Conservation (phyloP, 2,113 vertebrate genomes). For the Vidua macroura region DNA sequence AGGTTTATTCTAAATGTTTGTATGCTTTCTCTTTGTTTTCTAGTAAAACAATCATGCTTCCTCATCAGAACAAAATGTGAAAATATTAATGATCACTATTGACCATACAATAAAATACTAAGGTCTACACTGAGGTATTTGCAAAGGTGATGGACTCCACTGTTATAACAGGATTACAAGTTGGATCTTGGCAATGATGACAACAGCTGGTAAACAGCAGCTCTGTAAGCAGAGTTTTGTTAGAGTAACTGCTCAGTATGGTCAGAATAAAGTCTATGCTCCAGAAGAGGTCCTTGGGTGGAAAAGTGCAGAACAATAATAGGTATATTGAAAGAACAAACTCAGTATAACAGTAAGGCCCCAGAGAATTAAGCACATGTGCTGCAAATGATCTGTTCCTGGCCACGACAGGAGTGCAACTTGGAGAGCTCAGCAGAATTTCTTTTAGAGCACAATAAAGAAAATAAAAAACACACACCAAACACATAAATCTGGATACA, state of each 20-base stretch:
- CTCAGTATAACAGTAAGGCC: neutral
- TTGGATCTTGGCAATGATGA: neutral
- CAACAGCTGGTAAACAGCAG: neutral
- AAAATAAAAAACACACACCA: neutral
- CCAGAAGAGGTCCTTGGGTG: neutral
- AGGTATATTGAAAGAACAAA: neutral
- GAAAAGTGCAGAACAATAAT: neutral
- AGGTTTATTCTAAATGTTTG: neutral
- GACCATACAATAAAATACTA: rapidly evolving
- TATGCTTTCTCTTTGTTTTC: neutral
- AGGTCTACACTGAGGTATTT: neutral
- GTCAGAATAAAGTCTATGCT: neutral
- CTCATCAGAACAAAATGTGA: neutral
- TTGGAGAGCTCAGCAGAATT: neutral
- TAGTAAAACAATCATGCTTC: neutral
- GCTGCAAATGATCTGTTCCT: neutral
- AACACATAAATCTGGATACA: neutral
- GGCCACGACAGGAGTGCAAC: neutral
- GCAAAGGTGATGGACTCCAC: rapidly evolving
- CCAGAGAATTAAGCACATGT: neutral
- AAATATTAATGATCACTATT: neutral
- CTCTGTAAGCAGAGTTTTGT: neutral
- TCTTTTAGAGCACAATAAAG: neutral
- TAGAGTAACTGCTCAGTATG: neutral
- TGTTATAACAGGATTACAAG: neutral